Evolutionary conservation across 2,113 vertebrate species (phyloP), one percentile per base, ranked within the genome.

Genomic region (Microcebus ravelobensis): DNA sequence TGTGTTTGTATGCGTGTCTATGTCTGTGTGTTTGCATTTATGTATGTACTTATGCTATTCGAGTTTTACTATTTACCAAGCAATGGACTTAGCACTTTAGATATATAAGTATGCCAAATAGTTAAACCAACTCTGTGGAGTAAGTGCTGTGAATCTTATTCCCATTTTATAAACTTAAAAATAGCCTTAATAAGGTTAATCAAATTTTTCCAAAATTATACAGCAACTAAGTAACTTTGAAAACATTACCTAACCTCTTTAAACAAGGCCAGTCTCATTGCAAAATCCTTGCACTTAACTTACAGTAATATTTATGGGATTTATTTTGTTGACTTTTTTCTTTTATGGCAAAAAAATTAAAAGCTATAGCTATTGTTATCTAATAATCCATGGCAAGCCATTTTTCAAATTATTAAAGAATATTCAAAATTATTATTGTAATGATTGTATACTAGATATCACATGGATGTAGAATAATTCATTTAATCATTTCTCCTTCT

Each of bases 311-410:
- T 59, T 67, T 77, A 17, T 88, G 36, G 13, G 25, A 88, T 88
- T 94, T 71, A 77, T 86, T 88, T 90, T 74, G 81, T 39, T 77
- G 25, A 87, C 31, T 88, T 15, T 25, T 45, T 90, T 52, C 17
- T 81, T 86, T 83, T 86, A 31, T 63, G 42, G 42, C 34, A 57
- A 68, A 92, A 92, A 90, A 90, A 45, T 73, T 82, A 70, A 85
- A 87, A 87, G 17, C 3, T 68, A 39, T 8, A 4, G 8, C 15
- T 90, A 65, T 57, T 80, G 68, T 79, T 70, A 76, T 36, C 29
- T 80, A 90, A 55, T 45, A 91, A 65, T 6, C 27, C 14, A 90
- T 50, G 36, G 27, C 87, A 57, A 76, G 39, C 12, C 73, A 77
- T 31, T 90, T 84, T 94, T 63, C 48, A 23, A 23, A 27, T 39